A percentile compares a stretch with the other conserved stretches of the same genome.
These are phyloP conservation scores for Neocrepidodera transversa DNA, from an alignment of 2,888 invertebrate species.

Conservation along the genomic window DNA sequence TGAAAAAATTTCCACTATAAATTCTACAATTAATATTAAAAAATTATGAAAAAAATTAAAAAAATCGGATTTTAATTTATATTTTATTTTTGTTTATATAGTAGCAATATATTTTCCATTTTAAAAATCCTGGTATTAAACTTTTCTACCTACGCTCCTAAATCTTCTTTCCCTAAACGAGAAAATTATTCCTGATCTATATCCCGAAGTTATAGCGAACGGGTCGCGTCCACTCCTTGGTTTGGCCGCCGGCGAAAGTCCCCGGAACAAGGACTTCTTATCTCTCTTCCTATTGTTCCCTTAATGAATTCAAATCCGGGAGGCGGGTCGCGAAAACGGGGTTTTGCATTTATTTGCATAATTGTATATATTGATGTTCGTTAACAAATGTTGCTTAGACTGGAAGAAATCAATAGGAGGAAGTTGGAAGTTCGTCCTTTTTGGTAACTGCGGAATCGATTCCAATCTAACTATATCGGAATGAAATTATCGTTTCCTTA, in stretches of 20 bases:
- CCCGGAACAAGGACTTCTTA: constrained; percentile 53
- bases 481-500: neutral
- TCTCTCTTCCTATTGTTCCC: constrained; percentile 59
- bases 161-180: neutral
- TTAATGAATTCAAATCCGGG: constrained; percentile 60
- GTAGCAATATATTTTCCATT: too few species aligned
- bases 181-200: constrained; percentile 1
- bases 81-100: too few species aligned
- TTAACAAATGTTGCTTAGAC: constrained; percentile 57
- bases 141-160: too few species aligned
- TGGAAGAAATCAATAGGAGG: constrained; percentile 23
- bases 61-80: too few species aligned
- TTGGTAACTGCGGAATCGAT: constrained; percentile 8
- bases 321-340: constrained; percentile 58
- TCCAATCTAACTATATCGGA: constrained; percentile 14
- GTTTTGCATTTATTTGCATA: constrained; percentile 61
- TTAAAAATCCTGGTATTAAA: too few species aligned
- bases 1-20: too few species aligned
- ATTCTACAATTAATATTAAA: too few species aligned
- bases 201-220: neutral
- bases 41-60: too few species aligned
- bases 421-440: constrained; percentile 11
- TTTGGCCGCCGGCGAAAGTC: constrained; percentile 44
- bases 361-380: constrained; percentile 62
- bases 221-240: constrained; percentile 18